Evolutionary conservation across 2,797 vertebrate genomes (phyloP), one percentile per base, ranked within the genome.

Genomic region (Smutsia gigantea): DNA sequence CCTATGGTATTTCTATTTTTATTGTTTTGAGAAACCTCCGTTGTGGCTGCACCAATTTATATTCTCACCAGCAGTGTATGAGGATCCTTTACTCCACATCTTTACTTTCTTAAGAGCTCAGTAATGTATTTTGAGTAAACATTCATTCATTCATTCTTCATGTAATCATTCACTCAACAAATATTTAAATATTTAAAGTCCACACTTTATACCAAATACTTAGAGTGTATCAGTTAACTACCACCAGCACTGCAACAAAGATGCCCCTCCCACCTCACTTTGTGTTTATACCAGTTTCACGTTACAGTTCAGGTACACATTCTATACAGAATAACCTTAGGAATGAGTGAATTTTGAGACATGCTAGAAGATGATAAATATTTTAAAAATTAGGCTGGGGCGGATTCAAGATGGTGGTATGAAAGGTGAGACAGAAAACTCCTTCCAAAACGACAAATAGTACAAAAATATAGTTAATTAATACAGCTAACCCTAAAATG

Each of bases 261-360:
- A 27, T 4, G 0, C 9, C 46, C 51, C 12, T 17, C 8, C 4
- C 12, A 18, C 19, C 17, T 21, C 42, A 2, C 21, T 14, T n/a
- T 46, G 1, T 63, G 42, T 3, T 55, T 86, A 39, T 34, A 11
- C 2, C 13, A 5, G 14, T 69, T 53, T 61, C 69, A 37, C 2
- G 25, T 18, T 23, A 31, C 14, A 31, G 12, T 13, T 55, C 17
- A 39, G 21, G 18, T 25, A 89, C 29, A 64, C 66, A 5, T 1
- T 1, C 0, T 29, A 34, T 19, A 63, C 13, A 46, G 31, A 57
- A 49, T 31, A 39, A 39, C 14, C 10, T 57, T 69, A 79, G 18
- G 13, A 59, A 72, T 15, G 42, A 15, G 8, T 3, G 14, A 75
- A 69, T 63, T 57, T 59, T 55, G 37, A 64, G 51, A 42, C 31